A percentile compares a stretch with the other conserved stretches of the same genome.
Conservation (phyloP, 2,888 invertebrate genomes). For the Phaedon cochleariae region DNA sequence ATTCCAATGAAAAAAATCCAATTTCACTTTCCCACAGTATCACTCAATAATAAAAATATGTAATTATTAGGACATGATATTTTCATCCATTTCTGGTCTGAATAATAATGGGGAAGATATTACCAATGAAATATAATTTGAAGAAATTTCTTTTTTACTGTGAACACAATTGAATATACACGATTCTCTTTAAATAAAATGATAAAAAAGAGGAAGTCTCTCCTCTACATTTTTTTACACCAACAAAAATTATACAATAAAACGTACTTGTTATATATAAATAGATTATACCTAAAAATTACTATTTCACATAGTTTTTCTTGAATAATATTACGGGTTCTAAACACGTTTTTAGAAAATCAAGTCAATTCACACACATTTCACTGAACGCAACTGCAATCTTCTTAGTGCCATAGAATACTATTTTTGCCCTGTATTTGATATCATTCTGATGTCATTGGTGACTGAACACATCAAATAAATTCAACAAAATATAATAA, state of each 20-base stretch:
- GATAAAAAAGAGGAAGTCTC: constrained; percentile 38
- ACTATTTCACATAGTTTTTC: constrained; percentile 52
- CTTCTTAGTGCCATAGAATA: constrained; percentile 48
- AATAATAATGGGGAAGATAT: too few relatives aligned
- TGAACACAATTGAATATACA: constrained; percentile 48
- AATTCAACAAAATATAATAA: constrained; percentile 18
- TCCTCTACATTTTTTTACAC: constrained; percentile 39
- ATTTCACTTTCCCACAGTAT: too few relatives aligned
- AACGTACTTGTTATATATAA: constrained; percentile 39
- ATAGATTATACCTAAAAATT: constrained; percentile 47
- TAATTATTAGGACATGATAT: too few relatives aligned
- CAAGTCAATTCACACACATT: constrained; percentile 32
- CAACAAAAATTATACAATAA: constrained; percentile 41
- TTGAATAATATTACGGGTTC: constrained; percentile 30
- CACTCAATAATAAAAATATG: too few relatives aligned
- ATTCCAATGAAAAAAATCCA: too few relatives aligned
- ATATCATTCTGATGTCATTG: constrained; percentile 26
- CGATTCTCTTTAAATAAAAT: constrained; percentile 38
- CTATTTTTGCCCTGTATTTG: constrained; percentile 53
- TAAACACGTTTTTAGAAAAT: constrained; percentile 21
- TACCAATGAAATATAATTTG: background rate
- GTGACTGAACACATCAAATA: constrained; percentile 27
- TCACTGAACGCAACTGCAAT: constrained; percentile 37
- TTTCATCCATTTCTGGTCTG: too few relatives aligned
- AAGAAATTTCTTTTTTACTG: constrained; percentile 31